Percentiles rank a stretch among this genome's conserved stretches.
These are phyloP conservation scores for Festucalex cinctus DNA, from an alignment of 2,113 vertebrate species.

Conservation along the genomic window DNA sequence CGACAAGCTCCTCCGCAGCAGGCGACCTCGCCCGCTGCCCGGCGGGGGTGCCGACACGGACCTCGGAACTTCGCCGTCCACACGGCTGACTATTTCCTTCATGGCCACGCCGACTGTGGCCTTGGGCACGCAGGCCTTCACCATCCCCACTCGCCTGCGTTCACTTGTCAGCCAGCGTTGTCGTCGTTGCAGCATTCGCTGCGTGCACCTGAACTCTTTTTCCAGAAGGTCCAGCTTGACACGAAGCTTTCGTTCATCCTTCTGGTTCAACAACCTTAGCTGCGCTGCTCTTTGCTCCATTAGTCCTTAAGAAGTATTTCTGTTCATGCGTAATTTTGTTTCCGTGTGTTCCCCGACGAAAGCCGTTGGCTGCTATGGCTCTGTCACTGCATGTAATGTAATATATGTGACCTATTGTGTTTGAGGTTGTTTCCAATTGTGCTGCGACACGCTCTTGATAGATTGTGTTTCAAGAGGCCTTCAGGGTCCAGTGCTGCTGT, in stretches of 20 bases:
- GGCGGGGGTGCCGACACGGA: constrained; percentile 39
- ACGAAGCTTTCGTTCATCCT: constrained; percentile 61
- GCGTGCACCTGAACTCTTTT: constrained; percentile 47
- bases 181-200: constrained; percentile 58
- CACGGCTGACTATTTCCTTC: constrained; percentile 51
- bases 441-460: background rate
- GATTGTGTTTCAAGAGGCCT: constrained; percentile 31
- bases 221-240: constrained; percentile 59
- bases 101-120: constrained; percentile 69
- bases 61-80: constrained; percentile 4
- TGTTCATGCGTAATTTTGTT: background rate
- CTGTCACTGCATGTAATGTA: constrained; percentile 3
- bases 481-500: background rate
- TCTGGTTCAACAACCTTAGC: constrained; percentile 60
- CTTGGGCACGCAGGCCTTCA: constrained; percentile 62
- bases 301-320: background rate
- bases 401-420: background rate
- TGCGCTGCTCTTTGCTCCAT: constrained; percentile 50
- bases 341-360: background rate
- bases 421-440: constrained; percentile 12
- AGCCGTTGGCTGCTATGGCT: constrained; percentile 20
- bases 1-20: constrained; percentile 49
- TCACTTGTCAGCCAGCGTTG: constrained; percentile 44
- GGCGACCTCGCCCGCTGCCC: background rate
- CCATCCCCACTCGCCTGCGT: constrained; percentile 48